A percentile compares a stretch with the other conserved stretches of the same genome.
phyloP scores from a whole-genome alignment of 2,113 vertebrate species.

The Sminthopsis crassicaudata region DNA sequence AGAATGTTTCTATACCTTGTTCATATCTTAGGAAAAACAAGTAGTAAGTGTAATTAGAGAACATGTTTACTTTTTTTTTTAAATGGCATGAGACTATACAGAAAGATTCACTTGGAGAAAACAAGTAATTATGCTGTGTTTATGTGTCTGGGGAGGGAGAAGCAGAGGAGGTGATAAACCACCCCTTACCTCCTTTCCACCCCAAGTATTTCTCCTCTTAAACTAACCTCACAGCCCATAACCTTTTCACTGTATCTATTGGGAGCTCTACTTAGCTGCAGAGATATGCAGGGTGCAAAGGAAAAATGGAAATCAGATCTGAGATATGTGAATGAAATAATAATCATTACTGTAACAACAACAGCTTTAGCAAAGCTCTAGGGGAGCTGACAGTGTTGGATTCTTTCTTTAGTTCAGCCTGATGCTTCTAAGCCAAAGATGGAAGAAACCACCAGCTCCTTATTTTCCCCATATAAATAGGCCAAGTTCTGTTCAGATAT shows the following conservation, averaged over 20 bases:
- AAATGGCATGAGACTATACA: background rate
- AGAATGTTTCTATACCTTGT: background rate
- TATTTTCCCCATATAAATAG: background rate
- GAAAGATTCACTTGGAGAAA: background rate
- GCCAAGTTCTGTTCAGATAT: background rate
- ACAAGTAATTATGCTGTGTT: background rate
- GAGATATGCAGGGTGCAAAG: background rate
- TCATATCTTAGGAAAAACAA: background rate
- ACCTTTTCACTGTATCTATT: background rate
- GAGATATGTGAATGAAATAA: conserved; percentile 25
- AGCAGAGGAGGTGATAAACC: background rate
- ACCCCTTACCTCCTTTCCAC: background rate
- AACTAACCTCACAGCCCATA: background rate
- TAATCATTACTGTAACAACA: background rate
- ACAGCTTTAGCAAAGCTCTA: background rate
- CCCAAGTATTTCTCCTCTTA: accelerated
- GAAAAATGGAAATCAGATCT: background rate
- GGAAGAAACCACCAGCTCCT: background rate
- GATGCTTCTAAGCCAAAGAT: background rate
- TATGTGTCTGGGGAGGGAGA: accelerated
- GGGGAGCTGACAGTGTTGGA: background rate
- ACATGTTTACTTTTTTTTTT: accelerated
- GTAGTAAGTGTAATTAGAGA: background rate
- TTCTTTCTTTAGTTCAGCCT: background rate
- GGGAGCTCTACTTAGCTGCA: background rate